These are phyloP conservation scores for Pao palembangensis DNA, from an alignment of 2,113 vertebrate species.

Conservation along the genomic window DNA sequence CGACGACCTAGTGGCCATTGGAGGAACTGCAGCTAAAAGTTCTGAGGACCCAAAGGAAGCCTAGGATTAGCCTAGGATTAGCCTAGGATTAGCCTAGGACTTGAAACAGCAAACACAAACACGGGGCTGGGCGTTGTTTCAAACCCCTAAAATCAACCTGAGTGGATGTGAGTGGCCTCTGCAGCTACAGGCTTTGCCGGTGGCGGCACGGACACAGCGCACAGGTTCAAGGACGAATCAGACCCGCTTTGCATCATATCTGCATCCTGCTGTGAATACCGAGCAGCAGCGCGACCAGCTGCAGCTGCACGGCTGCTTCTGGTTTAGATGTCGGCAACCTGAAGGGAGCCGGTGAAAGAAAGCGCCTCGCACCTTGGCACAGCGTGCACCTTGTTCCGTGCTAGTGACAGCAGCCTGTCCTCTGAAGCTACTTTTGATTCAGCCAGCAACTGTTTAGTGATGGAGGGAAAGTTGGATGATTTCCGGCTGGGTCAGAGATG, in stretches of 20 bases:
- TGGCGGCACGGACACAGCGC: slow-evolving; percentile 2
- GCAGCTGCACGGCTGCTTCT: neutral
- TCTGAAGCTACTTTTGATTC: too few species aligned
- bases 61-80: neutral
- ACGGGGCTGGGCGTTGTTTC: neutral
- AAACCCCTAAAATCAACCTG: slow-evolving; percentile 12
- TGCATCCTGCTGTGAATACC: slow-evolving; percentile 41
- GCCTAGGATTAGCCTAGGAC: neutral
- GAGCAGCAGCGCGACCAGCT: slow-evolving; percentile 11
- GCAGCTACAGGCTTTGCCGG: slow-evolving; percentile 2
- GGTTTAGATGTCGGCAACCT: neutral
- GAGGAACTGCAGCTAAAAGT: slow-evolving; percentile 8
- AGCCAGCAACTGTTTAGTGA: too few species aligned
- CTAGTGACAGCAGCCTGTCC: too few species aligned
- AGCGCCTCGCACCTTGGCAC: too few species aligned
- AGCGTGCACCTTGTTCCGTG: too few species aligned
- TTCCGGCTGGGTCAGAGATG: too few species aligned
- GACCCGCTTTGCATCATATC: slow-evolving; percentile 15
- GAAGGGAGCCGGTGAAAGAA: too few species aligned
- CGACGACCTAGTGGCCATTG: slow-evolving; percentile 20
- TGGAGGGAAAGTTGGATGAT: too few species aligned
- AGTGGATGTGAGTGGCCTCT: neutral
- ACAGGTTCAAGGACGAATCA: slow-evolving; percentile 46
- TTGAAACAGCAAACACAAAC: slow-evolving; percentile 2
- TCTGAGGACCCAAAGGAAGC: slow-evolving; percentile 3